Evolutionary conservation across 2,113 vertebrate species (phyloP), one percentile per base, ranked within the genome.

Genomic region (Centropus bengalensis): DNA sequence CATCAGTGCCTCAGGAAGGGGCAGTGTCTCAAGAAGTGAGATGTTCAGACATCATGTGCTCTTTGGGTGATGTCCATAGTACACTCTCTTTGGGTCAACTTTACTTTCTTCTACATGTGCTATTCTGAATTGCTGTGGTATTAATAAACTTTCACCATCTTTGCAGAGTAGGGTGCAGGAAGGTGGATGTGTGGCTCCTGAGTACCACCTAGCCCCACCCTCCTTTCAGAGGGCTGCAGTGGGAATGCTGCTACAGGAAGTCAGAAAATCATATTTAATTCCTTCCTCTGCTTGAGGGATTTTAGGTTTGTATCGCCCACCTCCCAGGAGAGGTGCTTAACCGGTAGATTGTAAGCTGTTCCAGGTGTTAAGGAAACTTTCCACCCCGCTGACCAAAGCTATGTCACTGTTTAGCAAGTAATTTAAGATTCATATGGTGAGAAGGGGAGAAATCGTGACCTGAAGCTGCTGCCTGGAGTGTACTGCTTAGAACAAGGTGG

Each of bases 301-400:
- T 95, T 86, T 83, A 68, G 73, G 64, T 77, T 64, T 77, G 82
- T 67, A 92, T 95, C 14, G 17, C 94, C 76, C 83, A 86, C 86
- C 42, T 96, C 92, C 92, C 92, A 22, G 64, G 91, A 83, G 95
- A 86, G 68, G 15, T 78, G 59, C 56, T 94, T 94, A 94, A 68
- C 73, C 14, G 8, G 76, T 91, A 86, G 76, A 28, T 54, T 17
- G 15, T 94, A 95, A 96, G 86, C 94, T 94, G 88, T 94, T 96
- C 92, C 96, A 96, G 92, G 94, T 96, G 95, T 93, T 88, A 68
- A 81, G 94, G 91, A 96, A 96, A 93, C 76, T 96, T 94, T 88
- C 92, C 79, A 51, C 91, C 49, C 23, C 73, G 92, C 71, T 91
- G 60, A 94, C 91, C 92, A 90, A 86, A 88, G 82, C 73, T 93